Base-by-base conservation (phyloP, 2,888 invertebrate species). In the Teinopalpus imperialis region DNA sequence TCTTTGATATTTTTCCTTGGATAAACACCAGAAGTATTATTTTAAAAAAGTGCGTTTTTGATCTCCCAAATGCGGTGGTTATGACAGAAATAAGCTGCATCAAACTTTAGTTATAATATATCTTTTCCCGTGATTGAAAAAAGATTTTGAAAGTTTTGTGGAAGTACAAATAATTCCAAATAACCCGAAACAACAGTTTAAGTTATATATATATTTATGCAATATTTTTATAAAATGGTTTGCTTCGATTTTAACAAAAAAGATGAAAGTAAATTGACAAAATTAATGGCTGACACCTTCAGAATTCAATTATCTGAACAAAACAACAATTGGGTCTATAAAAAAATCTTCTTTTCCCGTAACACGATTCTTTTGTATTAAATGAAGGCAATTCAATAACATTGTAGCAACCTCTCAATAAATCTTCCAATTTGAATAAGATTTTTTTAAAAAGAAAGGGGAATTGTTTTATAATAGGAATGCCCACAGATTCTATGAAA, bases 261-360 rank as follows among this genome's bases (percentile, higher is more conserved):
- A 30, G 18, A 29, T 14, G 8, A 20, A 44, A 31, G 8, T 13
- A 31, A 30, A 30, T 44, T 44, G 36, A 31, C 20, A 37, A 32
- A 39, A 32, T 27, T 26, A 32, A 32, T 27, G 26, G 26, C 4
- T 12, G 26, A 32, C 21, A 39, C 39, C 39, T 32, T 39, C 14
- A 13, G 24, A 32, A 45, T 45, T 45, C 44, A 45, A 45, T 45
- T 45, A 39, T 40, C 14, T 40, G 27, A 40, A 35, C 23, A 34
- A 31, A 40, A 35, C 40, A 45, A 40, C 32, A 34, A 35, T 40
- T 40, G 39, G 16, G 5, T 35, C 18, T 13, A 40, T 16, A 34
- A 35, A 29, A 35, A 30, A 16, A 29, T 27, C 10, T 34, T 20
- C 39, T 45, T 46, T 29, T 16, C 26, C 35, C 3, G 14, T 27